Conservation (phyloP, 1,140 invertebrate genomes). For the Leptopilina boulardi region DNA sequence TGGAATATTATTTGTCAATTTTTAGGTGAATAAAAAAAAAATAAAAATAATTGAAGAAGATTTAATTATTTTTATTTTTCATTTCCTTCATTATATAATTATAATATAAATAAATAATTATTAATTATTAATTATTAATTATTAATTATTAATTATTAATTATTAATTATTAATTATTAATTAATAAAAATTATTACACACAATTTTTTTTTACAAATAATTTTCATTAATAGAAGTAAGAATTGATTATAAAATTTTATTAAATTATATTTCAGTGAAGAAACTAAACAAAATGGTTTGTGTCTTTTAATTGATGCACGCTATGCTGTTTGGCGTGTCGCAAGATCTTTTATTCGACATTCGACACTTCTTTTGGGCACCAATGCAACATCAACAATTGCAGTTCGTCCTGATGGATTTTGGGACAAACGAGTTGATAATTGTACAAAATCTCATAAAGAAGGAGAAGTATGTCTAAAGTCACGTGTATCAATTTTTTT, state of each 20-base stretch:
- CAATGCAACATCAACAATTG: constrained; percentile 77
- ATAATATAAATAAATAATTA: too few species aligned
- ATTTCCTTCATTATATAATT: too few species aligned
- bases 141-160: too few species aligned
- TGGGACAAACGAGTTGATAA: constrained; percentile 86
- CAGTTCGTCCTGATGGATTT: constrained; percentile 83
- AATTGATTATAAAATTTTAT: too few species aligned
- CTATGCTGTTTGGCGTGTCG: constrained; percentile 79
- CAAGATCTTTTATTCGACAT: constrained; percentile 79
- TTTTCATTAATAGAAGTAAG: background rate
- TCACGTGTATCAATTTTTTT: background rate
- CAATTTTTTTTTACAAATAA: too few species aligned
- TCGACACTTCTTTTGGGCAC: constrained; percentile 76
- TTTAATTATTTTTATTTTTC: too few species aligned
- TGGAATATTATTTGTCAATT: constrained; percentile 79
- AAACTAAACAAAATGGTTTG: constrained; percentile 76
- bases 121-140: too few species aligned
- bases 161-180: too few species aligned
- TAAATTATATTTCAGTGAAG: constrained; percentile 69
- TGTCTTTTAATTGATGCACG: constrained; percentile 81
- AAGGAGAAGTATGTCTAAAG: constrained; percentile 78
- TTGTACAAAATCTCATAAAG: constrained; percentile 80
- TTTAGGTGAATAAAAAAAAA: constrained; percentile 67
- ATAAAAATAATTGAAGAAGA: constrained; percentile 13
- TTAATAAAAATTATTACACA: too few species aligned